A percentile compares a stretch with the other conserved stretches of the same genome.
phyloP scores from a whole-genome alignment of 2,797 vertebrate genomes.

The Acipenser transmontanus region DNA sequence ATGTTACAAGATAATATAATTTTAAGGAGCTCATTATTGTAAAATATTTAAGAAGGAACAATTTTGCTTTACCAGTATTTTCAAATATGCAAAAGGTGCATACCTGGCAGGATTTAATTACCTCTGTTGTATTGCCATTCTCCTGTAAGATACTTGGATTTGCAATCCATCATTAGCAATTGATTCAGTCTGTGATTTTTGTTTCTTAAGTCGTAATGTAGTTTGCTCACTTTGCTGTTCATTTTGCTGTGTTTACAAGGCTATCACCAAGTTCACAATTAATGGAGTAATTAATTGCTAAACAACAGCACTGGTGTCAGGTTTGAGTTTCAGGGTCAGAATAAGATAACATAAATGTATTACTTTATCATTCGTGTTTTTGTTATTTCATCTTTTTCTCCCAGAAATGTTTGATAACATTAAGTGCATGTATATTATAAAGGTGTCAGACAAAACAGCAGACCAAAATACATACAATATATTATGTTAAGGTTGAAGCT shows the following conservation, averaged over 20 bases:
- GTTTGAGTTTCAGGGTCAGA: slow-evolving; percentile 59
- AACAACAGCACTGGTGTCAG: slow-evolving; percentile 47
- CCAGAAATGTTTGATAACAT: slow-evolving; percentile 25
- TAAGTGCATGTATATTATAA: no score
- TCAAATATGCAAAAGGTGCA: slow-evolving; percentile 63
- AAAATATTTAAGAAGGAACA: slow-evolving; percentile 48
- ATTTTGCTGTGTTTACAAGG: slow-evolving; percentile 56
- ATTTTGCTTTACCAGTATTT: slow-evolving; percentile 49
- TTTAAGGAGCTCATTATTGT: slow-evolving; percentile 59
- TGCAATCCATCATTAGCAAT: slow-evolving; percentile 52
- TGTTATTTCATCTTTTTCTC: slow-evolving; percentile 50
- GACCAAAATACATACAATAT: no score
- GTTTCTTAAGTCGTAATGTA: slow-evolving; percentile 54
- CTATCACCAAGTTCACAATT: slow-evolving; percentile 59
- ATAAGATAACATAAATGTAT: slow-evolving; percentile 64
- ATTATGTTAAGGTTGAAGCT: no score
- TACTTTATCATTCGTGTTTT: slow-evolving; percentile 54
- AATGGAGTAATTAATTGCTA: slow-evolving; percentile 71
- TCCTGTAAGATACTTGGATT: slow-evolving; percentile 66
- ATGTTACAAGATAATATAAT: no score
- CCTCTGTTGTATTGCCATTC: slow-evolving; percentile 49
- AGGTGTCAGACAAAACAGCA: no score
- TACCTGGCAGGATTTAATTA: slow-evolving; percentile 66
- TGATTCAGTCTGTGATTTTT: slow-evolving; percentile 45
- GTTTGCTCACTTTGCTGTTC: slow-evolving; percentile 45